Evolutionary conservation across 2,888 invertebrate genomes (phyloP).

Genomic region (Cephus pulcher): DNA sequence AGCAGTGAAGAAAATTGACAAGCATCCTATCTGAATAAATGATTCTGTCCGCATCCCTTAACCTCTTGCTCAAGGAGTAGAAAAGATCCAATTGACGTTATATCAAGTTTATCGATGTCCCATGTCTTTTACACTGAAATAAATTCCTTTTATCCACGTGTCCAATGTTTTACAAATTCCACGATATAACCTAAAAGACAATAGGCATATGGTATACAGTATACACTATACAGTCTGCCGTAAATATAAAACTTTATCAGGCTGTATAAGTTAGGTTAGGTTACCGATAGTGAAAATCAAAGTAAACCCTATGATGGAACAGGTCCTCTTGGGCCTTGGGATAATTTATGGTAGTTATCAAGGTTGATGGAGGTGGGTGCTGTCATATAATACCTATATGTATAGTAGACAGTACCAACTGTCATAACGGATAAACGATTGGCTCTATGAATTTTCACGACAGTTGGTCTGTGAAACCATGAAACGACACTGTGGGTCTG

Average conservation of each 20-base stretch:
- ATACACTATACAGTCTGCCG: background rate
- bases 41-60: background rate
- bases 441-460: background rate
- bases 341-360: background rate
- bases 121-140: background rate
- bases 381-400: background rate
- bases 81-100: background rate
- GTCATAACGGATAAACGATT: background rate
- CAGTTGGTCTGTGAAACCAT: background rate
- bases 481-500: background rate
- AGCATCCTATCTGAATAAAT: background rate
- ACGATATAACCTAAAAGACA: background rate
- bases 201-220: background rate
- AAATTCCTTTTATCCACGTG: background rate
- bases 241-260: slow-evolving; percentile 1
- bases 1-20: background rate
- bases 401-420: background rate
- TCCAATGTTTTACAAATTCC: background rate
- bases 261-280: background rate
- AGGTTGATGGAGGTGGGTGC: background rate
- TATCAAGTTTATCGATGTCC: background rate
- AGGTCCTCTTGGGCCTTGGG: background rate
- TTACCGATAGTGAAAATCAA: slow-evolving; percentile 11
- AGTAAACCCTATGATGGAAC: slow-evolving; percentile 1
- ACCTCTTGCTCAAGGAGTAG: background rate